Evolutionary conservation across 2,113 vertebrate genomes (phyloP), one percentile per base, ranked within the genome.

Genomic region (Pungitius pungitius): DNA sequence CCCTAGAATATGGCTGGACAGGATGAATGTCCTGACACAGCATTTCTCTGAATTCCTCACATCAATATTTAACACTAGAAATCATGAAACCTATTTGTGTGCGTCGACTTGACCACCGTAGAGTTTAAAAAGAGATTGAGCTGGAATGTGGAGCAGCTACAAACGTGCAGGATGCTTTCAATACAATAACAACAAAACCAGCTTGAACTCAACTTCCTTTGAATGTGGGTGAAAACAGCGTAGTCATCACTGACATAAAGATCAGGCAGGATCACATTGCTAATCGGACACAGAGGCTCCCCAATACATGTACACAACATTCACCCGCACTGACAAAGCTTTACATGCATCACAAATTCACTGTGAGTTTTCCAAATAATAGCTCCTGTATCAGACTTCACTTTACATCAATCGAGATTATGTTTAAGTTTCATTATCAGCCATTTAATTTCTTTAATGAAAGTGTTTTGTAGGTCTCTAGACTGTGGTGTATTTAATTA

Each of bases 61-160:
- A 78, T 88, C 9, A 78, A 85, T 83, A 57, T 89, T 86, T 9
- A 84, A 60, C 0, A 69, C 26, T 54, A n/a, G 56, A 63, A 79
- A 67, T 52, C 49, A 43, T 61, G 70, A 76, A 80, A 69, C 52
- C 43, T 64, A 37, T 81, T 78, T 66, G 63, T 59, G 64, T 57
- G 52, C 64, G 42, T 22, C 2, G 14, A 7, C 27, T 35, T 43
- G 51, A 58, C 40, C 39, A 45, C n/a, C n/a, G n/a, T n/a, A n/a
- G n/a, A 5, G 33, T 35, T 35, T 4, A 35, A 35, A 35, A 35
- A 35, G 7, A 35, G 14, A 49, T 72, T 57, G 30, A 47, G 33
- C 14, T 43, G 43, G 3, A 67, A 59, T 11, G 18, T 18, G 55
- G 75, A 57, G 26, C n/a, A 13, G 35, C 37, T 70, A 7, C 24